Conservation (phyloP, 2,888 invertebrate genomes). For the Mactromeris polynyma region DNA sequence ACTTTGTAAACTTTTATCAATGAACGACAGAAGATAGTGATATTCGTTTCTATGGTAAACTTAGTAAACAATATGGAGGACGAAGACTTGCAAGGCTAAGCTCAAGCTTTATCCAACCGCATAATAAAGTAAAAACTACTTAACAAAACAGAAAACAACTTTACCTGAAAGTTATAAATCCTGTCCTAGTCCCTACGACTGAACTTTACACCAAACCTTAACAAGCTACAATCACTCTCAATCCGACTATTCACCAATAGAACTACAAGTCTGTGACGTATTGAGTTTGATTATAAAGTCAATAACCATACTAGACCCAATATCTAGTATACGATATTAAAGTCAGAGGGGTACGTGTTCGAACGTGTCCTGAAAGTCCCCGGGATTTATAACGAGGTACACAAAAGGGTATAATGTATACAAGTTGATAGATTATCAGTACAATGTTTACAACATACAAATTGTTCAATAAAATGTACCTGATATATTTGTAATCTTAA, state of each 20-base stretch:
- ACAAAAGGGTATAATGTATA: conserved; percentile 49
- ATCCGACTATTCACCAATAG: conserved; percentile 29
- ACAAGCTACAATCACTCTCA: conserved; percentile 33
- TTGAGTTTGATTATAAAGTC: conserved; percentile 56
- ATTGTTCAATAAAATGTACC: conserved; percentile 31
- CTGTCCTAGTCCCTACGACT: conserved; percentile 18
- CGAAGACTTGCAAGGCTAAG: background rate
- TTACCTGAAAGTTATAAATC: conserved; percentile 50
- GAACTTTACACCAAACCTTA: conserved; percentile 25
- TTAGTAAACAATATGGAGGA: conserved; percentile 62
- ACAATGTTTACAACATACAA: conserved; percentile 29
- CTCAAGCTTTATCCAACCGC: background rate
- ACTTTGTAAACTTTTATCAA: conserved; percentile 27
- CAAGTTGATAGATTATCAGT: conserved; percentile 35
- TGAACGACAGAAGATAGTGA: background rate
- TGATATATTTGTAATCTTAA: conserved; percentile 25
- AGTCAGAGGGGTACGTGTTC: conserved; percentile 44
- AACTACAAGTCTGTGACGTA: conserved; percentile 52
- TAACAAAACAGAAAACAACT: conserved; percentile 14
- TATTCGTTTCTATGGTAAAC: conserved; percentile 57
- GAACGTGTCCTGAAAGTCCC: conserved; percentile 62
- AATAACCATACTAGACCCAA: conserved; percentile 52
- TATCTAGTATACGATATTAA: conserved; percentile 38
- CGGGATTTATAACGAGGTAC: conserved; percentile 64
- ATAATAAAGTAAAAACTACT: background rate